A percentile compares a stretch with the other conserved stretches of the same genome.
phyloP scores from a whole-genome alignment of 2,113 vertebrate genomes.

The Poecile atricapillus region DNA sequence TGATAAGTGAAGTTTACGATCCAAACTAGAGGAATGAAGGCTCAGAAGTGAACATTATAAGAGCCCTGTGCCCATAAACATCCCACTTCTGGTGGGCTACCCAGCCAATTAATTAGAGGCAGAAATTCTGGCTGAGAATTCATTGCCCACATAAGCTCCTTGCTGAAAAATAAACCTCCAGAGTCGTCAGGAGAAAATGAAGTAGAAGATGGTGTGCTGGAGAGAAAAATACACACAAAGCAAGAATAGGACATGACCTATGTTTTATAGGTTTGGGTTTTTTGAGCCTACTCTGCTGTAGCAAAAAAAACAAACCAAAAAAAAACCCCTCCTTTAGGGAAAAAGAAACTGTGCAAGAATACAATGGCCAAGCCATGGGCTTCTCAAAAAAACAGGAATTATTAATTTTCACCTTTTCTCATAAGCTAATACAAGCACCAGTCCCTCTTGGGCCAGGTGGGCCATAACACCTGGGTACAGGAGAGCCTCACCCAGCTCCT shows the following conservation, averaged over 20 bases:
- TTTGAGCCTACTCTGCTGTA: background rate
- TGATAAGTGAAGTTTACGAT: slow-evolving; percentile 64
- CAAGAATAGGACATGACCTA: background rate
- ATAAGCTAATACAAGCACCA: background rate
- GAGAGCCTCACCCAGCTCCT: background rate
- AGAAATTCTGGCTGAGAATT: slow-evolving; percentile 49
- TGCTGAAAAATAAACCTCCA: slow-evolving; percentile 54
- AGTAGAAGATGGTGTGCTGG: background rate
- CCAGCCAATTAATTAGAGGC: slow-evolving; percentile 56
- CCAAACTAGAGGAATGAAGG: slow-evolving; percentile 53
- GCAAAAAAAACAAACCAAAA: background rate
- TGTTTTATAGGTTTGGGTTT: background rate
- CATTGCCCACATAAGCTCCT: slow-evolving; percentile 40
- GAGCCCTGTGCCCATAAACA: slow-evolving; percentile 67
- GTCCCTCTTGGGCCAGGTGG: background rate
- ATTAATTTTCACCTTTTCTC: background rate
- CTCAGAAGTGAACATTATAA: slow-evolving; percentile 68
- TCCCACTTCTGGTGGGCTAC: slow-evolving; percentile 66
- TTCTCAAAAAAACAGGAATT: background rate
- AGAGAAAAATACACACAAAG: background rate
- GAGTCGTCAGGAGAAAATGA: background rate
- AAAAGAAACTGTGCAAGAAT: background rate
- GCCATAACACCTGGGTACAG: fast-evolving
- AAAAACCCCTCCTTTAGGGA: background rate
- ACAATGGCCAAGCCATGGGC: background rate